Evolutionary conservation across 2,113 vertebrate species (phyloP).

Genomic region (Prionailurus bengalensis): DNA sequence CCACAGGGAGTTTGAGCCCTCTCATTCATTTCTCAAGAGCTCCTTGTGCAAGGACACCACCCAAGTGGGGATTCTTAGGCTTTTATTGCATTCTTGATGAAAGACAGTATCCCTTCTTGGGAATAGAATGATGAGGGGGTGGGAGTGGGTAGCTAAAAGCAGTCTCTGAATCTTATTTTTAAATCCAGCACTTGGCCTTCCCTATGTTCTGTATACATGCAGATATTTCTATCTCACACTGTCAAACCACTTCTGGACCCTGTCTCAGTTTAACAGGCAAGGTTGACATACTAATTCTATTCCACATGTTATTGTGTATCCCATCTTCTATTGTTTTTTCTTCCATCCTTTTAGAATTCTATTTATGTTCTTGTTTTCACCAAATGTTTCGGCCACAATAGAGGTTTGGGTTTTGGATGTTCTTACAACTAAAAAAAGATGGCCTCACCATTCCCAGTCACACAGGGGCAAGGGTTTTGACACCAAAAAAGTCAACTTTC

Average conservation of each 20-base stretch:
- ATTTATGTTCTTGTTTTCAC: background rate
- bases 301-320: background rate
- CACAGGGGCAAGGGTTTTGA: background rate
- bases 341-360: background rate
- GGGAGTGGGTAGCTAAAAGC: background rate
- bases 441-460: background rate
- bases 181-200: background rate
- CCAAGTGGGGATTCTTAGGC: background rate
- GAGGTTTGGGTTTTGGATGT: background rate
- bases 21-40: background rate
- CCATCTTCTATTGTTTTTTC: background rate
- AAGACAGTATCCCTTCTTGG: background rate
- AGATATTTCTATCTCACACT: background rate
- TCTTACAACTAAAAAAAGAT: background rate
- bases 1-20: background rate
- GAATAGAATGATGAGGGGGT: background rate
- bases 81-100: background rate
- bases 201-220: background rate
- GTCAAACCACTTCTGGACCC: background rate
- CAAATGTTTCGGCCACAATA: background rate
- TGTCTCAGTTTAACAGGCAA: background rate
- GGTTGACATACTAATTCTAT: background rate
- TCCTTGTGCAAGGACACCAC: background rate
- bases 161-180: background rate
- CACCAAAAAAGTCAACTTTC: conserved; percentile 3